Evolutionary conservation across 2,113 vertebrate species (phyloP).

Genomic region (Zosterops borbonicus): DNA sequence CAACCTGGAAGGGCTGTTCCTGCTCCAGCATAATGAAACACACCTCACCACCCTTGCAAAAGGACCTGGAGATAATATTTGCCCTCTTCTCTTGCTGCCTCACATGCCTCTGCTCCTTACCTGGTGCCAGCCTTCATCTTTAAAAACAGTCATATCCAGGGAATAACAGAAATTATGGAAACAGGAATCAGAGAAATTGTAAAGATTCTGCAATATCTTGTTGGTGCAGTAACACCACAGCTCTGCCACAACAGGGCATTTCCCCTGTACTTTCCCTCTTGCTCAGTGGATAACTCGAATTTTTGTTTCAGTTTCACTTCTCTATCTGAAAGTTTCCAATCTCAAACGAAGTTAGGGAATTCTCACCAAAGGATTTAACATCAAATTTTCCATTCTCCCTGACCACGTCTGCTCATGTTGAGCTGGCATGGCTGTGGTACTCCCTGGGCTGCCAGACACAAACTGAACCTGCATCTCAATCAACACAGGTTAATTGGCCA

Average conservation of each 20-base stretch:
- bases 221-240: background rate
- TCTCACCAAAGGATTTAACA: background rate
- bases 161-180: background rate
- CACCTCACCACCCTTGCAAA: background rate
- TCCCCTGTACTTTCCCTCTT: background rate
- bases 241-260: background rate
- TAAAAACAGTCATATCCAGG: background rate
- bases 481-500: background rate
- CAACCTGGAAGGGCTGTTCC: background rate
- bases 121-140: background rate
- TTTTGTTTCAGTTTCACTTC: background rate
- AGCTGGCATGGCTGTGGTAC: accelerated
- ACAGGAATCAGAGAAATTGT: background rate
- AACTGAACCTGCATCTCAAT: background rate
- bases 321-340: background rate
- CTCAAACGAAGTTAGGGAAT: background rate
- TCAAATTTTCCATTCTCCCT: background rate
- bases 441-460: background rate
- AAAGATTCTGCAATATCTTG: background rate
- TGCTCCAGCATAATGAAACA: background rate
- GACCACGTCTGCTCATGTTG: accelerated
- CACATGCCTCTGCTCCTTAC: background rate
- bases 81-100: background rate
- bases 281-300: background rate
- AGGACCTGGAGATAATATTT: background rate